phyloP scores from a whole-genome alignment of 2,888 invertebrate genomes.

The Bugulina stolonifera region DNA sequence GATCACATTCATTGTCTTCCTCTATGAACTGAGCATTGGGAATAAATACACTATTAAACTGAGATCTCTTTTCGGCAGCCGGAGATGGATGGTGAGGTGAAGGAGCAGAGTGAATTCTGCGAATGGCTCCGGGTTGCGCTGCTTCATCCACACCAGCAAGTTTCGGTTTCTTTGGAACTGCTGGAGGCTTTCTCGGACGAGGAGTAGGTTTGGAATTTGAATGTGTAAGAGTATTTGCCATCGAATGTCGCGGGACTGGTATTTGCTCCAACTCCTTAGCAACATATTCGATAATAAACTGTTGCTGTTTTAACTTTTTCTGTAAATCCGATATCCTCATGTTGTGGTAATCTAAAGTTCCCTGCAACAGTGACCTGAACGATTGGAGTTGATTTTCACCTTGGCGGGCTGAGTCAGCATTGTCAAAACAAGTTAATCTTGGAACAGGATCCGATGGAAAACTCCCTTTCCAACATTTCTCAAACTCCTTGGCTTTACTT shows the following conservation, averaged over 20 bases:
- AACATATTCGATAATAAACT: slow-evolving; percentile 8
- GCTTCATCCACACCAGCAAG: neutral
- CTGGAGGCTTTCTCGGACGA: neutral
- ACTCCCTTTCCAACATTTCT: neutral
- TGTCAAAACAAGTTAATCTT: neutral
- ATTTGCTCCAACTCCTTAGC: slow-evolving; percentile 11
- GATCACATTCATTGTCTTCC: neutral
- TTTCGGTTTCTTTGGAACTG: neutral
- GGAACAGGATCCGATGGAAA: slow-evolving; percentile 4
- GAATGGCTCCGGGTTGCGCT: neutral
- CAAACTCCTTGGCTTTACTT: neutral
- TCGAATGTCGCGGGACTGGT: neutral
- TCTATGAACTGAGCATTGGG: neutral
- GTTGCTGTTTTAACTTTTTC: slow-evolving; percentile 18
- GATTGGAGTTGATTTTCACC: neutral
- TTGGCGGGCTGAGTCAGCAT: too few species aligned
- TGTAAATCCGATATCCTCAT: slow-evolving; percentile 20
- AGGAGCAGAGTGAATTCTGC: slow-evolving; percentile 14
- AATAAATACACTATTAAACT: neutral
- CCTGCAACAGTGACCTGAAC: neutral
- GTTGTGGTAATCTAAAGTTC: slow-evolving; percentile 19
- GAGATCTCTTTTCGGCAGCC: neutral
- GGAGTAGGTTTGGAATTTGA: neutral
- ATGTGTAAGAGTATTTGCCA: neutral
- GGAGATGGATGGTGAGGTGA: neutral